phyloP scores from a whole-genome alignment of 2,797 vertebrate species.

The Muraenolepis orangiensis region DNA sequence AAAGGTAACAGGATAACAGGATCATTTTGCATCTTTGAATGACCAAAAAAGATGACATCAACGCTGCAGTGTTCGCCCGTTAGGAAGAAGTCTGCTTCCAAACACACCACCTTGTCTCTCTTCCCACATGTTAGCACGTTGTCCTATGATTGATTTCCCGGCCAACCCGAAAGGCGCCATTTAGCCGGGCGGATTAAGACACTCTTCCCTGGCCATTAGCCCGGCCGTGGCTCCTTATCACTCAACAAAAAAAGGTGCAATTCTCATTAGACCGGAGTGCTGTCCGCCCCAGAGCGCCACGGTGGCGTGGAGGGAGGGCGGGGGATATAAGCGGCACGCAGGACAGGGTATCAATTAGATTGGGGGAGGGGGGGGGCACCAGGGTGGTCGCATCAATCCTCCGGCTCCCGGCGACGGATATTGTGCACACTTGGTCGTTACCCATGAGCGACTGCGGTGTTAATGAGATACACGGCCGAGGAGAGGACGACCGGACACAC shows the following conservation, averaged over 20 bases:
- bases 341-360: constrained; percentile 60
- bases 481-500: constrained; percentile 33
- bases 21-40: too few species aligned
- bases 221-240: constrained; percentile 51
- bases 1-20: too few species aligned
- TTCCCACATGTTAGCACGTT: too few species aligned
- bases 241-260: constrained; percentile 53
- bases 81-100: too few species aligned
- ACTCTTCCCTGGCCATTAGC: constrained; percentile 57
- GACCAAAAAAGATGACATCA: background rate
- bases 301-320: too few species aligned
- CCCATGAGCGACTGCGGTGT: constrained; percentile 54
- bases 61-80: background rate
- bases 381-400: constrained; percentile 65
- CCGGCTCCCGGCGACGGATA: constrained; percentile 49
- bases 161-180: constrained; percentile 50
- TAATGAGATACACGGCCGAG: constrained; percentile 43
- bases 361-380: too few species aligned
- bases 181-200: constrained; percentile 54
- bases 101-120: background rate
- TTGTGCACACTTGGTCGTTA: constrained; percentile 28
- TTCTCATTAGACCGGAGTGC: constrained; percentile 55
- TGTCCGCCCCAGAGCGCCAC: constrained; percentile 35
- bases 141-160: constrained; percentile 55
- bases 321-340: constrained; percentile 21